Evolutionary conservation across 2,797 vertebrate genomes (phyloP).

Genomic region (Trichosurus vulpecula): DNA sequence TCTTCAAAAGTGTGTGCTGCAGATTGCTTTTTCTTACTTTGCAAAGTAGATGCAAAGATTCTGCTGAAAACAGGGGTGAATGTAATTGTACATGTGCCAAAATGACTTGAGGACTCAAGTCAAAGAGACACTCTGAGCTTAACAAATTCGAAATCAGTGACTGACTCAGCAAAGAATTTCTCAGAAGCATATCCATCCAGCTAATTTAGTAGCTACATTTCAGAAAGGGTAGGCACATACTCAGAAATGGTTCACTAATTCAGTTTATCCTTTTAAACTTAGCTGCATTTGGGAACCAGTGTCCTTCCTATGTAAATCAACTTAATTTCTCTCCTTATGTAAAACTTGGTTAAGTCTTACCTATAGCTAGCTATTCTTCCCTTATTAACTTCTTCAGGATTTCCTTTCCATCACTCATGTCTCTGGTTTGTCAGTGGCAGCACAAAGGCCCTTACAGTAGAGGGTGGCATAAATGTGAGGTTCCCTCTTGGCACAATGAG

Average conservation of each 20-base stretch:
- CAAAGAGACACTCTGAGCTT: constrained; percentile 62
- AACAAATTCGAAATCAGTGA: constrained; percentile 76
- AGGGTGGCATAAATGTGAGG: constrained; percentile 55
- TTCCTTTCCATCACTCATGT: constrained; percentile 19
- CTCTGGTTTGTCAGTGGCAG: constrained; percentile 58
- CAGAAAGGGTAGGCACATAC: constrained; percentile 25
- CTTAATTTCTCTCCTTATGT: constrained; percentile 27
- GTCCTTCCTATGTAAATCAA: constrained; percentile 26
- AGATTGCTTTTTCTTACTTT: constrained; percentile 76
- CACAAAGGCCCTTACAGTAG: constrained; percentile 42
- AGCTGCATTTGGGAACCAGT: constrained; percentile 13
- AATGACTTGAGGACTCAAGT: constrained; percentile 68
- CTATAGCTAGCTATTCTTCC: neutral
- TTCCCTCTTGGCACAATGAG: constrained; percentile 57
- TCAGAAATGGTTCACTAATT: constrained; percentile 45
- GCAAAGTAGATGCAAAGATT: constrained; percentile 78
- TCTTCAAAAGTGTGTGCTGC: constrained; percentile 53
- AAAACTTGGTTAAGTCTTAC: neutral
- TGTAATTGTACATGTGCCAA: constrained; percentile 75
- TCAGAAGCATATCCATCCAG: constrained; percentile 50
- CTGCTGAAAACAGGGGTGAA: constrained; percentile 78
- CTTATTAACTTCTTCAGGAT: neutral
- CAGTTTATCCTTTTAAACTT: constrained; percentile 45
- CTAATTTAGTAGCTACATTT: constrained; percentile 68
- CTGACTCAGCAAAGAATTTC: constrained; percentile 66